Conservation (phyloP, 2,113 vertebrate genomes). For the Ranitomeya variabilis region DNA sequence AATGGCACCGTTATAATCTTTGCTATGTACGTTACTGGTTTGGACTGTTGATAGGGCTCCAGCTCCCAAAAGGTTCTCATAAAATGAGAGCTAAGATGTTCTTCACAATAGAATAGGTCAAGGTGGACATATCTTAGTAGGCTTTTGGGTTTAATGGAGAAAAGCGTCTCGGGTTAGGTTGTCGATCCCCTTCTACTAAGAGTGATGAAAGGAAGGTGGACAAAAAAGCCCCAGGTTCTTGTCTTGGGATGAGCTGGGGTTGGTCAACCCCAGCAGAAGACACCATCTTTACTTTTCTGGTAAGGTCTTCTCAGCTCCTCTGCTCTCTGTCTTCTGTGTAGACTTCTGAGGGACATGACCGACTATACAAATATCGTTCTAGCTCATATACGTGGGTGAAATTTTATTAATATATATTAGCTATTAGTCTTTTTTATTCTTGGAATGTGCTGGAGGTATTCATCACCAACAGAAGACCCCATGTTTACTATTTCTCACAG, state of each 20-base stretch:
- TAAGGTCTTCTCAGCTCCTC: not conserved
- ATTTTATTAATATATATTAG: not conserved
- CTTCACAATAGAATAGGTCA: no score
- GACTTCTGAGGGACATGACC: not conserved
- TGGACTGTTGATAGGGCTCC: not conserved
- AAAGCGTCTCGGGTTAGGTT: not conserved
- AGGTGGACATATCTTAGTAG: not conserved
- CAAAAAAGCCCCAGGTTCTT: no score
- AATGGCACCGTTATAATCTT: no score
- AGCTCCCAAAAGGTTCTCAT: not conserved
- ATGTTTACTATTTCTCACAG: no score
- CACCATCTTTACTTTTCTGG: no score
- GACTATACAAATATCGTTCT: not conserved
- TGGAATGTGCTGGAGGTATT: no score
- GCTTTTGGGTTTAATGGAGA: not conserved
- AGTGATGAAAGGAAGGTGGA: no score
- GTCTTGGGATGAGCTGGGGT: no score
- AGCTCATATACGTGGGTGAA: not conserved
- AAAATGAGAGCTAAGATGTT: not conserved
- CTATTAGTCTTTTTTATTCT: not conserved
- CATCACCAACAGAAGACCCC: no score
- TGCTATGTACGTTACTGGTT: no score
- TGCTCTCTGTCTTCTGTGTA: not conserved
- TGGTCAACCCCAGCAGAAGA: no score
- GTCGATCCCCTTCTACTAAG: not conserved